These are phyloP conservation scores for Sycobia sp. DNA, from an alignment of 1,140 invertebrate genomes.

Conservation along the genomic window DNA sequence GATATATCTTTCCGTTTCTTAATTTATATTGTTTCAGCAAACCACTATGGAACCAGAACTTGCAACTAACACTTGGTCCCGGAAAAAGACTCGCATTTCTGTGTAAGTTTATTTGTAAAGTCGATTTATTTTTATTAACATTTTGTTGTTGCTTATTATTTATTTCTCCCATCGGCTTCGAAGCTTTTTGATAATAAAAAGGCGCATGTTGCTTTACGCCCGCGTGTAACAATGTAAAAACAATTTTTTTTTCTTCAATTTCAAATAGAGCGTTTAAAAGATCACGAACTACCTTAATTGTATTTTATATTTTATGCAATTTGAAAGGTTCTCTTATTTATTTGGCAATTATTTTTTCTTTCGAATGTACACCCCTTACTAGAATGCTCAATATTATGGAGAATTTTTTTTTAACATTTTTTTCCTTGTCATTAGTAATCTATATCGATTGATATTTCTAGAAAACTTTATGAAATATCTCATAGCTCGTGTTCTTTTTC, in stretches of 20 bases:
- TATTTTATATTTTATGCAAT: conserved; percentile 12
- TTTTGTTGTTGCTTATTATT: conserved; percentile 11
- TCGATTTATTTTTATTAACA: conserved; percentile 3
- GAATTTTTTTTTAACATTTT: conserved; percentile 2
- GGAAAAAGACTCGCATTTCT: conserved; percentile 23
- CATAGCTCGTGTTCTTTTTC: conserved; percentile 22
- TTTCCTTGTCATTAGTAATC: conserved; percentile 6
- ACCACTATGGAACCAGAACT: conserved; percentile 20
- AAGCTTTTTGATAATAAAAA: conserved; percentile 34
- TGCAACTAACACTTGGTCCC: conserved; percentile 29
- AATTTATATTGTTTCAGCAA: neutral
- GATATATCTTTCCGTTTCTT: neutral
- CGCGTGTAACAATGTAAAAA: conserved; percentile 28
- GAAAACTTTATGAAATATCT: conserved; percentile 26
- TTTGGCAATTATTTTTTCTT: conserved; percentile 27
- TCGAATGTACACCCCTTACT: too few relatives aligned
- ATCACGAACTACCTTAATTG: conserved; percentile 18
- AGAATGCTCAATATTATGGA: conserved; percentile 3
- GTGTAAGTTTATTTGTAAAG: conserved; percentile 25
- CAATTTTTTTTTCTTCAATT: conserved; percentile 28
- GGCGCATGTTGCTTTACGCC: conserved; percentile 1
- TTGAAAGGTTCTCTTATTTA: conserved; percentile 14
- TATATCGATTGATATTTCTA: conserved; percentile 22
- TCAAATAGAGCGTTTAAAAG: conserved; percentile 16
- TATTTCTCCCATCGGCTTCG: neutral